Base-by-base conservation (phyloP, 2,113 vertebrate species). In the Calonectris borealis region DNA sequence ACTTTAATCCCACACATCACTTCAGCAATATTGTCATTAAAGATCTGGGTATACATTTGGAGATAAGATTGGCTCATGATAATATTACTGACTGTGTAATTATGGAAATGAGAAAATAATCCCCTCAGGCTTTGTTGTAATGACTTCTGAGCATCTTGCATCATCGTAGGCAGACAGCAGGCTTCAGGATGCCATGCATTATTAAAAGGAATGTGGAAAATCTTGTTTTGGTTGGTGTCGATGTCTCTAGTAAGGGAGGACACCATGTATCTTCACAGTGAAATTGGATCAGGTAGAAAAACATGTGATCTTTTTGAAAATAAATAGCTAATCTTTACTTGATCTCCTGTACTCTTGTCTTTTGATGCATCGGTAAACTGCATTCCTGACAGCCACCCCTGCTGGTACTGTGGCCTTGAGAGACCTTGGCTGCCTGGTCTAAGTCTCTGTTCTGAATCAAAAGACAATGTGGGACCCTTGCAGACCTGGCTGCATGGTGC, bases 21-120 rank as follows among this genome's bases (percentile, higher is more conserved):
- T 80, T 83, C 68, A 92, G 88, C 96, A 94, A 86, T 90, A 95
- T 79, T 18, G 3, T 62, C 75, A 69, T 80, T 72, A 75, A 88
- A 88, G 58, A 94, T 78, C 86, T 82, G 72, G 27, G 68, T 92
- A 79, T 93, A 90, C 13, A 14, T 93, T 96, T 82, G 61, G 40
- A 95, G 95, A 96, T 95, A 94, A 90, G 93, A 96, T 95, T 83
- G 52, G 69, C 52, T 92, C 2, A 1, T 55, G 93, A 96, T 94
- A 96, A 73, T 92, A 92, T 84, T 95, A 82, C 93, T 66, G 83
- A 81, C 60, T 91, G 51, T 80, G 83, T 95, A 95, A 87, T 96
- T 96, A 96, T 96, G 88, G 88, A 97, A 95, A 95, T 95, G 92
- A 93, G 93, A 94, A 96, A 88, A 94, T 49, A 95, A 95, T 89